phyloP scores from a whole-genome alignment of 2,888 invertebrate species.

The Dryocosmus kuriphilus region DNA sequence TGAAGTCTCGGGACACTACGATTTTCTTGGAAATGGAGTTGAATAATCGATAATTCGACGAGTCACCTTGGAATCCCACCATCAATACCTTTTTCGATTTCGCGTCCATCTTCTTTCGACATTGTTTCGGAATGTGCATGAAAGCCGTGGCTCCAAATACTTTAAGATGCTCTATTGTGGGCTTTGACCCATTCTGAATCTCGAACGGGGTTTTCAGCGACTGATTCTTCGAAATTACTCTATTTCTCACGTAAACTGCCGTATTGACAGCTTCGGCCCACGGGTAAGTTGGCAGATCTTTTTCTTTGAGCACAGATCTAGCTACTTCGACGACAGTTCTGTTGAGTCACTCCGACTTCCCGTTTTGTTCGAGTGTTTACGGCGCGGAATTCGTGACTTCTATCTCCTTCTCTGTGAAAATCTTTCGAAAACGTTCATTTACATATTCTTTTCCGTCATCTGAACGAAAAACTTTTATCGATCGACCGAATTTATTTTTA shows the following conservation, averaged over 20 bases:
- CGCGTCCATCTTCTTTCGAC: constrained; percentile 53
- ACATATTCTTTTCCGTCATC: constrained; percentile 53
- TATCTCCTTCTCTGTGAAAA: constrained; percentile 18
- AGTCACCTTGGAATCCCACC: no score
- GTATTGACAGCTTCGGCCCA: constrained; percentile 72
- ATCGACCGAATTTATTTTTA: constrained; percentile 45
- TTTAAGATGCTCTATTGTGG: constrained; percentile 57
- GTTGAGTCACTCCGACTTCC: constrained; percentile 53
- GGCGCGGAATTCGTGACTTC: neutral
- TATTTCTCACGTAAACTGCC: constrained; percentile 67
- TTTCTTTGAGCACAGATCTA: constrained; percentile 60
- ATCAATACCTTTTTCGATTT: constrained; percentile 52
- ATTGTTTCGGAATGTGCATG: constrained; percentile 50
- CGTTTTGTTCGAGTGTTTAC: constrained; percentile 1
- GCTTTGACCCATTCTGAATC: constrained; percentile 57
- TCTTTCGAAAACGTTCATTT: neutral
- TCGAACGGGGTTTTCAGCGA: constrained; percentile 56
- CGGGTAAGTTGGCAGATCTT: constrained; percentile 61
- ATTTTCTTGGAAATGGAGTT: no score
- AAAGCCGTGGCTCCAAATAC: constrained; percentile 60
- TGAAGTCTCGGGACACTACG: constrained; percentile 55
- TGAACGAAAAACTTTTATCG: constrained; percentile 46
- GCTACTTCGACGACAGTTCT: constrained; percentile 69
- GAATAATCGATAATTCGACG: no score
- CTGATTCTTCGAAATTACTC: constrained; percentile 50